Conservation (phyloP, 2,797 vertebrate species). For the Cryptoprocta ferox region DNA sequence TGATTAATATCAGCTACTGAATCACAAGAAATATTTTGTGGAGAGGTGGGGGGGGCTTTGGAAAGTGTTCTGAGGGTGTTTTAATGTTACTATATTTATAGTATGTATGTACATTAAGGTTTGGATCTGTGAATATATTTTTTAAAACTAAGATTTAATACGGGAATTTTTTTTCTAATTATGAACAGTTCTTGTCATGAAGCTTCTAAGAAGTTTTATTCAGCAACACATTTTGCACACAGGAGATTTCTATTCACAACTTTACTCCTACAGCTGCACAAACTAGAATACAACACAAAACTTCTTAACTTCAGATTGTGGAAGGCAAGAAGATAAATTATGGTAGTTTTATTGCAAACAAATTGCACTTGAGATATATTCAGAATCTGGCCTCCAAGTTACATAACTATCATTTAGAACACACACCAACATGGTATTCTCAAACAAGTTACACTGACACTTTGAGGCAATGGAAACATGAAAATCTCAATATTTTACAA, state of each 20-base stretch:
- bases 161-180: background rate
- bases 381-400: background rate
- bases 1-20: conserved; percentile 74
- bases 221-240: background rate
- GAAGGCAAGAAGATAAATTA: background rate
- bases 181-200: background rate
- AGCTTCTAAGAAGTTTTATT: conserved; percentile 7
- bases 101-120: background rate
- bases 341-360: background rate
- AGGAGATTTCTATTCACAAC: background rate
- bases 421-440: background rate
- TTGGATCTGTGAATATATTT: background rate
- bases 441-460: background rate
- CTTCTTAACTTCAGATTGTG: background rate
- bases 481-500: background rate
- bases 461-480: background rate
- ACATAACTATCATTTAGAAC: background rate
- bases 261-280: background rate
- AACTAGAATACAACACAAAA: background rate
- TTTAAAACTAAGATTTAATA: conserved; percentile 24
- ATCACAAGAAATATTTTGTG: conserved; percentile 15
- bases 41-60: background rate
- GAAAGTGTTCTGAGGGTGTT: conserved; percentile 29
- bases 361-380: background rate
- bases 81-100: conserved; percentile 35